A percentile compares a stretch with the other conserved stretches of the same genome.
phyloP scores from a whole-genome alignment of 2,797 vertebrate genomes.

The Loris lydekkerianus region DNA sequence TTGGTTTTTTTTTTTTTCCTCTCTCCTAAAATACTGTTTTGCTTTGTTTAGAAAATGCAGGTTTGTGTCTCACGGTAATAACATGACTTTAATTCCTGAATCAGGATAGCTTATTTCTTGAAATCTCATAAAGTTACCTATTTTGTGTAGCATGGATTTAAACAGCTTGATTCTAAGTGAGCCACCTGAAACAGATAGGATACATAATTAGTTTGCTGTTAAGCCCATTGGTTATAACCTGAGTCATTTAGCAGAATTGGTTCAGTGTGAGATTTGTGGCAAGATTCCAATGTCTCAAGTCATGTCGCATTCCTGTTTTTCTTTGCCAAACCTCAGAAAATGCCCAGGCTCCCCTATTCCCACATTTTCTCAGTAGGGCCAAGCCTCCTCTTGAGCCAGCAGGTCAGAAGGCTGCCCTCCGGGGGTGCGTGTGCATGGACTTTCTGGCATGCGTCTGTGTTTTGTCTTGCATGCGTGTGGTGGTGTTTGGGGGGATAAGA shows the following conservation, averaged over 20 bases:
- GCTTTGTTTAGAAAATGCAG: constrained; percentile 6
- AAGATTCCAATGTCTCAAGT: constrained; percentile 35
- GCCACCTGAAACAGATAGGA: background rate
- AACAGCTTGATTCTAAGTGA: background rate
- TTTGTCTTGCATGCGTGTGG: constrained; percentile 73
- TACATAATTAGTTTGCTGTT: background rate
- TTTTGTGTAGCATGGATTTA: background rate
- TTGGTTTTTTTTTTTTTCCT: background rate
- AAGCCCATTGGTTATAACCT: background rate
- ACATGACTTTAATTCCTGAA: background rate
- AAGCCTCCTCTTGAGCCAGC: constrained; percentile 81
- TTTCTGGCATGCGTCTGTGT: constrained; percentile 39
- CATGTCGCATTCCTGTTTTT: constrained; percentile 79
- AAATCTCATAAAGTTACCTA: background rate
- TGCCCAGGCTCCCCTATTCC: constrained; percentile 83
- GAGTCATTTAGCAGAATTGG: background rate
- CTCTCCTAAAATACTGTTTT: constrained; percentile 27
- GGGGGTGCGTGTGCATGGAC: constrained; percentile 57
- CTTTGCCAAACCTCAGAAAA: constrained; percentile 80
- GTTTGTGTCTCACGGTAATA: background rate
- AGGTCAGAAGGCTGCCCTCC: constrained; percentile 83
- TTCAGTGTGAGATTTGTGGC: background rate
- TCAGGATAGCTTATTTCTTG: background rate
- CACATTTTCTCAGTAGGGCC: constrained; percentile 84
- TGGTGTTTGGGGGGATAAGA: background rate